Percentiles rank a stretch among this genome's conserved stretches.
These are phyloP conservation scores for Limanda limanda DNA, from an alignment of 2,113 vertebrate species.

Conservation along the genomic window DNA sequence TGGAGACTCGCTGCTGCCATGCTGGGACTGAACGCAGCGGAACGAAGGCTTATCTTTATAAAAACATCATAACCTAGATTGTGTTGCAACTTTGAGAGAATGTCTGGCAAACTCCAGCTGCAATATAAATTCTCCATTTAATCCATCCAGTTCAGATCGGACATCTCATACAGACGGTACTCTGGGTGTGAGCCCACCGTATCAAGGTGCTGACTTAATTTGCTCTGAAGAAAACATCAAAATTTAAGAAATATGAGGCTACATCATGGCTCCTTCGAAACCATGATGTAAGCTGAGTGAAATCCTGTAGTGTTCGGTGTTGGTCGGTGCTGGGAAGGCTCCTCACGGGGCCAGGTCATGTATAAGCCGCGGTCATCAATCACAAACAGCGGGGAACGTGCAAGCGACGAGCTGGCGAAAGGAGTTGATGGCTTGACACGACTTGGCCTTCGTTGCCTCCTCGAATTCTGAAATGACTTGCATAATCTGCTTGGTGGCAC, in stretches of 20 bases:
- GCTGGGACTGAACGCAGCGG: constrained; percentile 27
- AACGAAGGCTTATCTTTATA: constrained; percentile 48
- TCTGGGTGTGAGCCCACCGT: constrained; percentile 8
- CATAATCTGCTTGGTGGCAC: constrained; percentile 79
- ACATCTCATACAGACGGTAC: constrained; percentile 35
- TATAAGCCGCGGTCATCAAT: constrained; percentile 79
- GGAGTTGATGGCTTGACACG: constrained; percentile 73
- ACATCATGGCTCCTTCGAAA: constrained; percentile 27
- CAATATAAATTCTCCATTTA: constrained; percentile 39
- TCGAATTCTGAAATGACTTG: constrained; percentile 76
- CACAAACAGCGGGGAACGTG: constrained; percentile 67
- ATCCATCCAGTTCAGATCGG: constrained; percentile 30
- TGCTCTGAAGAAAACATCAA: constrained; percentile 35
- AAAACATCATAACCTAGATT: constrained; percentile 42
- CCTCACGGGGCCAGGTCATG: constrained; percentile 57
- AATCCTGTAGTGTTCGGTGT: constrained; percentile 51
- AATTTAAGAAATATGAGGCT: constrained; percentile 32
- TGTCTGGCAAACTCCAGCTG: constrained; percentile 39
- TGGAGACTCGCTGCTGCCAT: constrained; percentile 18
- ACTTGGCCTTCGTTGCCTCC: constrained; percentile 72
- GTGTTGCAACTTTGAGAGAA: constrained; percentile 46
- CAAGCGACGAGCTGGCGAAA: constrained; percentile 64
- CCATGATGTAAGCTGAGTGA: constrained; percentile 52
- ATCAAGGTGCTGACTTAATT: constrained; percentile 38
- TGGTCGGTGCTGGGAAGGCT: constrained; percentile 49